Evolutionary conservation across 35 echinoderm and acorn worm genomes (phyloP), one percentile per base, ranked within the genome.

Genomic region (Ophiothrix spiculata): DNA sequence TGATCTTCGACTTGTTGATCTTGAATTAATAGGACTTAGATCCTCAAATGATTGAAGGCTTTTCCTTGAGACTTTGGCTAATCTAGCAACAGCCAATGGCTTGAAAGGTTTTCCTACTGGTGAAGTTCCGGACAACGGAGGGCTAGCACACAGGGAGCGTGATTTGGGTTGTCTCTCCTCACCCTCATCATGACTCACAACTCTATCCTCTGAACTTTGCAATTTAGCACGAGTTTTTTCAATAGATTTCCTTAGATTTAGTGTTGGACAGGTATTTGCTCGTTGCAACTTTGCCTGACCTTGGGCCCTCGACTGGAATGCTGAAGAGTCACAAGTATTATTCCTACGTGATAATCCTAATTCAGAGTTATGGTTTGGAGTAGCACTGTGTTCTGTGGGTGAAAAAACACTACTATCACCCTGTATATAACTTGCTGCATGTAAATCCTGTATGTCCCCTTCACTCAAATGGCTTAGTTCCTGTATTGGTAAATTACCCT

Each of bases 31-130:
- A 34, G 81, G 81, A 64, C 81, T 84, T 2, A 84, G 81, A 36
- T 84, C 81, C 54, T 84, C 81, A 84, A 84, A 84, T 35, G 81
- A 84, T 35, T 54, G 32, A 17, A 84, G 54, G 54, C 36, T 84
- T 84, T 84, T 84, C 81, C 63, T 84, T 35, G 81, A 60, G 45
- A 60, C 63, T 60, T 84, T 84, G 32, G 81, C 63, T 35, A 84
- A 64, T 69, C 81, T 54, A 32, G 54, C 35, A 17, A 84, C 81
- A 60, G 81, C 81, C 56, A 84, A 64, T 31, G 81, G 81, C 34
- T 84, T 84, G 33, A 84, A 84, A 63, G 60, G 60, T 69, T 28
- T 69, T 25, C 60, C 60, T 69, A 69, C 16, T 69, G 60, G 29
- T 28, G 29, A 69, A 69, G 6, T 69, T 69, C 60, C 60, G 60